These are phyloP conservation scores for Keiferia lycopersicella DNA, from an alignment of 2,888 invertebrate genomes.

Conservation along the genomic window DNA sequence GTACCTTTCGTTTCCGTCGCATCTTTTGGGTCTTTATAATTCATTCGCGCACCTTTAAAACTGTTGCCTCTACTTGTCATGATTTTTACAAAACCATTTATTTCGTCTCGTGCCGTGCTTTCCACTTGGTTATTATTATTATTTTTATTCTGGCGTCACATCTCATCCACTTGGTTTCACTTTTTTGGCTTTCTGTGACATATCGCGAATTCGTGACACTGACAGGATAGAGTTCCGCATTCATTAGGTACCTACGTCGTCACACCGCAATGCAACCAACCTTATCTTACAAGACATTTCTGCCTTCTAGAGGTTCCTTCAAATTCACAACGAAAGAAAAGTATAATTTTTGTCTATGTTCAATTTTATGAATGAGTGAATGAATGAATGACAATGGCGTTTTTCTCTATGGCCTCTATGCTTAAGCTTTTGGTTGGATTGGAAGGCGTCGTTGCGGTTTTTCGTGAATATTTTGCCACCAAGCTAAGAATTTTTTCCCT, in stretches of 20 bases:
- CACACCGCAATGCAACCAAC: not conserved
- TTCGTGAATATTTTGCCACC: not conserved
- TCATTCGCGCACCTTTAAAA: constrained; percentile 70
- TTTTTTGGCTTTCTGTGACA: not conserved
- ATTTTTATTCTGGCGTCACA: too few relatives aligned
- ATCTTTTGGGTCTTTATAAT: constrained; percentile 72
- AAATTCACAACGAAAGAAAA: too few relatives aligned
- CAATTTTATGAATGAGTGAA: not conserved
- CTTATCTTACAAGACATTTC: too few relatives aligned
- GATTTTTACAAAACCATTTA: constrained; percentile 39
- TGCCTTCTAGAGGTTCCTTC: too few relatives aligned
- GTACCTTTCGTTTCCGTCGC: constrained; percentile 83
- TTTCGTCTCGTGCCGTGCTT: not conserved
- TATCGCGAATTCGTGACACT: not conserved
- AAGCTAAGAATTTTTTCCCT: constrained; percentile 5
- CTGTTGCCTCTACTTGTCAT: constrained; percentile 65
- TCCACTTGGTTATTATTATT: constrained; percentile 1
- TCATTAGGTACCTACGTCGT: not conserved
- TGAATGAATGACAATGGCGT: not conserved
- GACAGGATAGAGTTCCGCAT: not conserved
- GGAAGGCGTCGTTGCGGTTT: constrained; percentile 12
- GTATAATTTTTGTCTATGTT: not conserved
- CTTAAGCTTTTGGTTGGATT: constrained; percentile 3
- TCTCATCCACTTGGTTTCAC: not conserved
- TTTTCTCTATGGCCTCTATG: not conserved